Percentiles rank a stretch among this genome's conserved stretches.
Evolutionary conservation across 2,113 vertebrate species (phyloP).

Genomic region (Galeopterus variegatus): DNA sequence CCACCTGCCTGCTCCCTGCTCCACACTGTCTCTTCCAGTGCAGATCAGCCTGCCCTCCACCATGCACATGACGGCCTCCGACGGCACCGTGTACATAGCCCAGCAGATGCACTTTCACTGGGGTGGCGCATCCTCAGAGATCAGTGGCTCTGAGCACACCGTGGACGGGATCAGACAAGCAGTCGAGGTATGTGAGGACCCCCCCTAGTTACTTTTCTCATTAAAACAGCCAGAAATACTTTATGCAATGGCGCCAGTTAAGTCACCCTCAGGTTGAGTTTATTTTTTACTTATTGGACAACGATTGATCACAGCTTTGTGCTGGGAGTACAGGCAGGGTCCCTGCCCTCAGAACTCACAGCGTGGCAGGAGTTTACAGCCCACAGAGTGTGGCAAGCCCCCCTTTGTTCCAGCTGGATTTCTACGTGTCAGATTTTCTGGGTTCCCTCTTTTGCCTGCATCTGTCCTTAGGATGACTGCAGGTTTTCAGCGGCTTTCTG

Average conservation of each 20-base stretch:
- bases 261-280: neutral
- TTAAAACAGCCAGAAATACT: neutral
- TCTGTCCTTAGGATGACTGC: neutral
- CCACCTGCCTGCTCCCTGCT: accelerated
- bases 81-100: constrained; percentile 89
- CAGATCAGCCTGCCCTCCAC: constrained; percentile 92
- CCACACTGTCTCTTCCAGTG: constrained; percentile 86
- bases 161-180: constrained; percentile 93
- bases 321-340: neutral
- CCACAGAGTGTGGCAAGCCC: neutral
- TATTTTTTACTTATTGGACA: neutral
- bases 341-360: neutral
- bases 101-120: constrained; percentile 97
- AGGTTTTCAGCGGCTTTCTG: neutral
- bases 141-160: constrained; percentile 95
- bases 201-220: neutral
- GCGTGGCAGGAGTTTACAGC: accelerated
- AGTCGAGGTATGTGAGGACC: constrained; percentile 90
- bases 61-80: constrained; percentile 90
- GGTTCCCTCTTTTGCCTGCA: neutral
- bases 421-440: neutral
- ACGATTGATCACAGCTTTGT: neutral
- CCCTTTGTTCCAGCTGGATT: neutral
- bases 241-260: neutral
- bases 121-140: constrained; percentile 92